Conservation (phyloP, 2,113 vertebrate genomes). For the Elaphurus davidianus region DNA sequence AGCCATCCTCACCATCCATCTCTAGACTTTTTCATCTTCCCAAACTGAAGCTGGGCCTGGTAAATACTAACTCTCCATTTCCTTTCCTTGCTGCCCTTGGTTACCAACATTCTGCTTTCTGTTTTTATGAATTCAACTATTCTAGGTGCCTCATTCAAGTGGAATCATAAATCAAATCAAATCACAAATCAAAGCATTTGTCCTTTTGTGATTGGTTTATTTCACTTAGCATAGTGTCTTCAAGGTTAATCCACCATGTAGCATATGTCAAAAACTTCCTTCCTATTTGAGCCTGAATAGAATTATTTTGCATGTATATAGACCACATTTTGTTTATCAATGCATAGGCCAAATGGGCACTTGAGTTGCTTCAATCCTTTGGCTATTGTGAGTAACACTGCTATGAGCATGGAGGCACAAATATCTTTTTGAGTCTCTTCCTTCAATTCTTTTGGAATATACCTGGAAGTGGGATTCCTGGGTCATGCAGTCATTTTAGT, state of each 20-base stretch:
- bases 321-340: background rate
- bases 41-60: background rate
- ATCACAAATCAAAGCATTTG: background rate
- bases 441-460: background rate
- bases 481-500: background rate
- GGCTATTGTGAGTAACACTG: background rate
- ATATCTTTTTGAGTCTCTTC: background rate
- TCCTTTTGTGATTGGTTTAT: background rate
- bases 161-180: background rate
- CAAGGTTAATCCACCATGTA: background rate
- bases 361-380: background rate
- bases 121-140: background rate
- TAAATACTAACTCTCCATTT: background rate
- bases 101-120: background rate
- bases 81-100: background rate
- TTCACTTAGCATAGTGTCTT: background rate
- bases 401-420: background rate
- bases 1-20: background rate
- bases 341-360: background rate
- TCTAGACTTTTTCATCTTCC: background rate
- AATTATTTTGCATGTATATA: background rate
- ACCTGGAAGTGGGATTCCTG: background rate
- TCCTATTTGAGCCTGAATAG: background rate
- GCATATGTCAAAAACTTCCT: background rate
- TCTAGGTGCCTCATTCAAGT: background rate